Conservation (phyloP, 2,797 vertebrate genomes). For the Notoglanidium macrostoma region DNA sequence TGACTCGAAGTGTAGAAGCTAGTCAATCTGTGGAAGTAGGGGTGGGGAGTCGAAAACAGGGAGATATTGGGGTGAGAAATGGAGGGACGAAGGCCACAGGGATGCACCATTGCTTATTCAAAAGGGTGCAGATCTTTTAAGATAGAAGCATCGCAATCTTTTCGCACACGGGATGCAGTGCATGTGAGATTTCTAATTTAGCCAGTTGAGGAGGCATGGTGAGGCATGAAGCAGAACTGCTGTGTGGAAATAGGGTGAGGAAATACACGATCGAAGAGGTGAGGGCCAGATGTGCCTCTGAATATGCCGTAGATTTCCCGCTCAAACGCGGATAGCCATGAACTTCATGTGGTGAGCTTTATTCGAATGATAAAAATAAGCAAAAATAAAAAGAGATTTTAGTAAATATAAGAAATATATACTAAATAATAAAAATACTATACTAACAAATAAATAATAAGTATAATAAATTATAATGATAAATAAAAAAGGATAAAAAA, state of each 20-base stretch:
- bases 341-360: slow-evolving; percentile 14
- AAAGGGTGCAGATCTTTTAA: slow-evolving; percentile 72
- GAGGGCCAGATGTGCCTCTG: slow-evolving; percentile 44
- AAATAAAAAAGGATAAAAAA: no score
- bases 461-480: no score
- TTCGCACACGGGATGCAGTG: slow-evolving; percentile 52
- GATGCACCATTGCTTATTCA: slow-evolving; percentile 79
- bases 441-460: no score
- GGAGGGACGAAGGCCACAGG: slow-evolving; percentile 47
- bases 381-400: no score
- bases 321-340: slow-evolving; percentile 31
- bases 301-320: slow-evolving; percentile 48
- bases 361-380: not conserved
- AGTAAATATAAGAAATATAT: no score
- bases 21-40: slow-evolving; percentile 69
- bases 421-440: no score
- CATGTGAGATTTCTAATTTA: slow-evolving; percentile 71
- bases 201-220: slow-evolving; percentile 50
- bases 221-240: slow-evolving; percentile 7
- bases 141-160: slow-evolving; percentile 71
- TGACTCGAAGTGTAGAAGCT: slow-evolving; percentile 57
- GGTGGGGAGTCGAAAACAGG: slow-evolving; percentile 59
- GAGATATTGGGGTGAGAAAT: slow-evolving; percentile 13
- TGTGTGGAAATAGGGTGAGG: not conserved
- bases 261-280: slow-evolving; percentile 46